These are phyloP conservation scores for Vanessa cardui DNA, from an alignment of 2,888 invertebrate genomes.

Conservation along the genomic window DNA sequence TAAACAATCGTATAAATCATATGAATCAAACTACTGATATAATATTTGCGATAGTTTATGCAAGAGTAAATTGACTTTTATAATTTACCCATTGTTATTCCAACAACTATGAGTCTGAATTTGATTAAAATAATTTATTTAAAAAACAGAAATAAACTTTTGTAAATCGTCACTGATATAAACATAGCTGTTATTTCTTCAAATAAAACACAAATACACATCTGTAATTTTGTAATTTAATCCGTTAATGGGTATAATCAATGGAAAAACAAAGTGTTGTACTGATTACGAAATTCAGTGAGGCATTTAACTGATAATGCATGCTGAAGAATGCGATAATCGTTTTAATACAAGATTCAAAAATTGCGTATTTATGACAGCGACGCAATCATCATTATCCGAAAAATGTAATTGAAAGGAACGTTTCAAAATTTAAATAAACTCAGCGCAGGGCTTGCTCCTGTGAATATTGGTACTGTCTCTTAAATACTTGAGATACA, in stretches of 20 bases:
- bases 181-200: no score
- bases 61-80: no score
- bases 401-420: constrained; percentile 62
- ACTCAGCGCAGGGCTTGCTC: constrained; percentile 63
- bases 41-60: no score
- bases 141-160: no score
- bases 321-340: constrained; percentile 4
- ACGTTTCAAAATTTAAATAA: constrained; percentile 59
- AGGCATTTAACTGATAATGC: constrained; percentile 1
- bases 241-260: constrained; percentile 20
- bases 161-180: no score
- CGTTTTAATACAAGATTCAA: neutral
- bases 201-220: neutral
- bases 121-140: no score
- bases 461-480: constrained; percentile 67
- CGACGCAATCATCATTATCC: no score
- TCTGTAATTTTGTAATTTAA: constrained; percentile 6
- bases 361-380: no score
- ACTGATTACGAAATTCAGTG: neutral
- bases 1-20: constrained; percentile 17
- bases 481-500: constrained; percentile 41
- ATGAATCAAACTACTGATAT: neutral
- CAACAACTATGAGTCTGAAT: no score
- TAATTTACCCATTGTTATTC: no score
- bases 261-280: constrained; percentile 11